phyloP scores from a whole-genome alignment of 2,797 vertebrate species.

The Eidolon dupreanum region DNA sequence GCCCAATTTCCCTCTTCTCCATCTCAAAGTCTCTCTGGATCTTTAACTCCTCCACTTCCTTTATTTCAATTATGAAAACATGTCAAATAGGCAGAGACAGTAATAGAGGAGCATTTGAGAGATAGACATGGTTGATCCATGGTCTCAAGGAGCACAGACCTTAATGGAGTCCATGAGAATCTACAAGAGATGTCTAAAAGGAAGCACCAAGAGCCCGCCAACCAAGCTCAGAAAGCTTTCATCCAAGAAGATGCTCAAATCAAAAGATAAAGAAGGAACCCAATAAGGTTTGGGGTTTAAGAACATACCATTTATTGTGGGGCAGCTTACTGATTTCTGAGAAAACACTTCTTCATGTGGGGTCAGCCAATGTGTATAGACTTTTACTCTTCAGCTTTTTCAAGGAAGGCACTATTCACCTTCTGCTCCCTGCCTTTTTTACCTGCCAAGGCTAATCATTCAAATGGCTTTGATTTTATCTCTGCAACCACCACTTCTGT shows the following conservation, averaged over 20 bases:
- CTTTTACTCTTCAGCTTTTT: neutral
- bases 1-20: neutral
- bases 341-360: neutral
- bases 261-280: neutral
- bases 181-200: neutral
- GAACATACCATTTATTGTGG: neutral
- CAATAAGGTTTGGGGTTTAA: neutral
- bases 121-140: neutral
- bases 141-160: neutral
- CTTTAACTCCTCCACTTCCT: neutral
- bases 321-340: neutral
- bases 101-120: neutral
- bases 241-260: neutral
- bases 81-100: neutral
- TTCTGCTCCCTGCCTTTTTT: neutral
- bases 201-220: neutral
- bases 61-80: neutral
- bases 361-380: neutral
- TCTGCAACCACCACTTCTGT: neutral
- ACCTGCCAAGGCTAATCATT: neutral
- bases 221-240: neutral
- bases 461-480: slow-evolving; percentile 3
- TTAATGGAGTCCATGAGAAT: neutral
- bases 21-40: slow-evolving; percentile 19
- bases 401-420: neutral